Evolutionary conservation across 2,113 vertebrate species (phyloP).

Genomic region (Neofelis nebulosa): DNA sequence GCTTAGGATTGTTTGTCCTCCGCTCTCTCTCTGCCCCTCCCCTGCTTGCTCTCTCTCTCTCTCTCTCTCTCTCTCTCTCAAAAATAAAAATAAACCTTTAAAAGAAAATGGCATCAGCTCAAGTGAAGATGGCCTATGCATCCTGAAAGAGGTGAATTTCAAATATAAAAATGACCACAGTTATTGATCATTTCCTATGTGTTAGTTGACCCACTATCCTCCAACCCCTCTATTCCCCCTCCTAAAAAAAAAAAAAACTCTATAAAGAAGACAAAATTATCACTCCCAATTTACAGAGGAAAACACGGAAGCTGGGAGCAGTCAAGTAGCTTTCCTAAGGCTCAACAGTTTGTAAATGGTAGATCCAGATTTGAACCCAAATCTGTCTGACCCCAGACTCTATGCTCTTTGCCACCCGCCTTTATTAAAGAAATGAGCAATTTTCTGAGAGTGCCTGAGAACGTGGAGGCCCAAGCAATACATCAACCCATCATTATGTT

Average conservation of each 20-base stretch:
- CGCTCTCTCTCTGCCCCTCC: no score
- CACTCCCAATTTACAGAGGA: background rate
- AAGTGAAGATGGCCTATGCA: background rate
- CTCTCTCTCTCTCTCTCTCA: no score
- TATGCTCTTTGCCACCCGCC: background rate
- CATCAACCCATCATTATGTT: background rate
- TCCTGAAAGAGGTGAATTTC: background rate
- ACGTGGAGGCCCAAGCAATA: background rate
- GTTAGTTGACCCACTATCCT: background rate
- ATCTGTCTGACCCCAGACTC: background rate
- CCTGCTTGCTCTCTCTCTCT: no score
- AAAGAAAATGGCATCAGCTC: background rate
- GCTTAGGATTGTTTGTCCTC: no score
- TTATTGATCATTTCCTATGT: background rate
- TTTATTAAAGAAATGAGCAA: background rate
- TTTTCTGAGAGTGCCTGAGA: background rate
- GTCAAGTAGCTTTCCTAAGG: background rate
- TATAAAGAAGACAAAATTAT: background rate
- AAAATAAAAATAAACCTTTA: no score
- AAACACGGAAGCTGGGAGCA: background rate
- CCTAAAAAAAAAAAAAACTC: background rate
- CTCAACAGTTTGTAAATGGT: background rate
- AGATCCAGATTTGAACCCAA: background rate
- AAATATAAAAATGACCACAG: background rate
- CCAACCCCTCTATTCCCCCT: background rate